Conservation (phyloP, 2,888 invertebrate genomes). For the Idaea dimidiata region DNA sequence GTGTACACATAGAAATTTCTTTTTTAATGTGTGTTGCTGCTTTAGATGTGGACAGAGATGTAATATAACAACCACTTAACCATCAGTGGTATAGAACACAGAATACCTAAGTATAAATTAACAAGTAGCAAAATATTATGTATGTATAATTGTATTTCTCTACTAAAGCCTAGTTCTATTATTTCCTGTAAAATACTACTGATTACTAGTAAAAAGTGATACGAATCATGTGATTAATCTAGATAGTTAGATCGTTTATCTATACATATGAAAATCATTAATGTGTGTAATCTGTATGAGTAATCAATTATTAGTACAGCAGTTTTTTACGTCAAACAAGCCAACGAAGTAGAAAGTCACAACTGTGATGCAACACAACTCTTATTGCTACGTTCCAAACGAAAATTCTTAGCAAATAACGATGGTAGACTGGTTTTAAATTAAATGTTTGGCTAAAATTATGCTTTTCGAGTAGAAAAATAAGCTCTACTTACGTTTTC, state of each 20-base stretch:
- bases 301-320: neutral
- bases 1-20: no score
- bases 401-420: neutral
- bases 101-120: no score
- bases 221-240: neutral
- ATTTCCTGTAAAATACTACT: no score
- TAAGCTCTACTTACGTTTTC: neutral
- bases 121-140: no score
- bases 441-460: neutral
- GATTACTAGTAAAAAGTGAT: no score
- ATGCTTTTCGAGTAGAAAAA: neutral
- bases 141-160: no score
- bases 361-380: neutral
- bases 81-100: no score
- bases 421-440: neutral
- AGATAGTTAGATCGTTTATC: neutral
- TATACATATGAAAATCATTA: no score
- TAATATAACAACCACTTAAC: no score
- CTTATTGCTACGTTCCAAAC: neutral
- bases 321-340: neutral
- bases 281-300: neutral
- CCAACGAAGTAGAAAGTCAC: neutral
- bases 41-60: no score
- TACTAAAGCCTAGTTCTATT: no score
- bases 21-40: no score